Evolutionary conservation across 2,797 vertebrate species (phyloP).

Genomic region (Ibycter americanus): DNA sequence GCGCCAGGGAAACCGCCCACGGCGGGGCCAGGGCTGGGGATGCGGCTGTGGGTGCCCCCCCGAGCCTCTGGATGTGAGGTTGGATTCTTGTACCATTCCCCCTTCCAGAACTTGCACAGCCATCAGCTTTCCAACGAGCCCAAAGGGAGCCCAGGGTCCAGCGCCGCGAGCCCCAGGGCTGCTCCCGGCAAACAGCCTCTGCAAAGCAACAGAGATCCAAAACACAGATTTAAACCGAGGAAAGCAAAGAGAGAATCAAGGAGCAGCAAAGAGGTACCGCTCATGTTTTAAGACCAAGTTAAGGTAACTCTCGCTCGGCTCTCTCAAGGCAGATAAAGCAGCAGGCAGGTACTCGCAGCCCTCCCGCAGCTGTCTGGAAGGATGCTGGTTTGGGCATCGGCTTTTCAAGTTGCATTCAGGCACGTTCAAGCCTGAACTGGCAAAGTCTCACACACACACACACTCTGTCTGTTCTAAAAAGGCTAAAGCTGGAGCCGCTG

Average conservation of each 20-base stretch:
- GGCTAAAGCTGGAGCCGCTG: accelerated
- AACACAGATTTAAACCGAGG: neutral
- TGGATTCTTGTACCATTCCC: accelerated
- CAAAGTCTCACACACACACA: neutral
- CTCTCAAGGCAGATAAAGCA: neutral
- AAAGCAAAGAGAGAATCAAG: neutral
- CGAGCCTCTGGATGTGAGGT: accelerated
- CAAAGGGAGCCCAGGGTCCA: neutral
- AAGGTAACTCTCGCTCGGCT: neutral
- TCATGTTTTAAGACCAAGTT: neutral
- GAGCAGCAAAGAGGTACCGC: neutral
- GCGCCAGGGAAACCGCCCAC: neutral
- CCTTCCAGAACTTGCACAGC: neutral
- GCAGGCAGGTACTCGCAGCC: neutral
- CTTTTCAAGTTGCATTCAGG: accelerated
- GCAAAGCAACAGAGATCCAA: neutral
- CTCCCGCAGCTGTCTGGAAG: accelerated
- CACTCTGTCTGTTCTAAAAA: neutral
- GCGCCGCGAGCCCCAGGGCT: neutral
- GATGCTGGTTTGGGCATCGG: neutral
- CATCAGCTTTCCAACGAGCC: accelerated
- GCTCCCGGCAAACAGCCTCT: neutral
- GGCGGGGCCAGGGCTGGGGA: accelerated
- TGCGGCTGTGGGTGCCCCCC: neutral
- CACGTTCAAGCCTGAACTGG: neutral